A percentile compares a stretch with the other conserved stretches of the same genome.
Evolutionary conservation across 2,113 vertebrate species (phyloP).

Genomic region (Centropristis striata): DNA sequence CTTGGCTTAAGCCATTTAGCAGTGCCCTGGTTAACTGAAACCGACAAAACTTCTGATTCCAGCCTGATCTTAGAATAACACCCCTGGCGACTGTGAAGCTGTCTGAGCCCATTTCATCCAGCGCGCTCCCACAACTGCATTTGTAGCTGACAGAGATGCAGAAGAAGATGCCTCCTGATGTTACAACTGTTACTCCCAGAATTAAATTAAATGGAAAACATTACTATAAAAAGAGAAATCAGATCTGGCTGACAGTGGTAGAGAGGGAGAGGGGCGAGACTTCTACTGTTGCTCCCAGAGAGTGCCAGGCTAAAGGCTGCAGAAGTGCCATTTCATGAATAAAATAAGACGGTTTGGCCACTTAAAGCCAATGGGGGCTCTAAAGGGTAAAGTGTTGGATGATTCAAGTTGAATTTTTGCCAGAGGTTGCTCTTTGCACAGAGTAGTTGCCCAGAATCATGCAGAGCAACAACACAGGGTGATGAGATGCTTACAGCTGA

Average conservation of each 20-base stretch:
- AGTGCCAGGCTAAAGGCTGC: slow-evolving; percentile 39
- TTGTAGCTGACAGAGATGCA: slow-evolving; percentile 68
- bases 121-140: slow-evolving; percentile 61
- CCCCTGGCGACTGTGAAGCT: slow-evolving; percentile 75
- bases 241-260: slow-evolving; percentile 48
- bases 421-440: slow-evolving; percentile 68
- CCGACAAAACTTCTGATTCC: slow-evolving; percentile 84
- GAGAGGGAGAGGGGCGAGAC: slow-evolving; percentile 31
- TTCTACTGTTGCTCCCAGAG: slow-evolving; percentile 41
- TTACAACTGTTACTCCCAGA: slow-evolving; percentile 69
- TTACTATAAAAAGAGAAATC: slow-evolving; percentile 33
- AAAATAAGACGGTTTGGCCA: slow-evolving; percentile 67
- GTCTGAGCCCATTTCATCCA: slow-evolving; percentile 71
- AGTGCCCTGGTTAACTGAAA: slow-evolving; percentile 79
- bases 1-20: slow-evolving; percentile 77
- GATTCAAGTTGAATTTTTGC: slow-evolving; percentile 48
- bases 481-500: slow-evolving; percentile 60
- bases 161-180: slow-evolving; percentile 69
- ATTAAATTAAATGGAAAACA: slow-evolving; percentile 60
- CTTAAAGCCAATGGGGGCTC: slow-evolving; percentile 59
- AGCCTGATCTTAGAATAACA: slow-evolving; percentile 81
- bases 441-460: slow-evolving; percentile 51
- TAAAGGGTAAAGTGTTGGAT: slow-evolving; percentile 63
- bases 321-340: slow-evolving; percentile 57
- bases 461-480: slow-evolving; percentile 28